Percentiles rank a stretch among this genome's conserved stretches.
Evolutionary conservation across 1,140 invertebrate genomes (phyloP).

Genomic region (Copidosoma floridanum): DNA sequence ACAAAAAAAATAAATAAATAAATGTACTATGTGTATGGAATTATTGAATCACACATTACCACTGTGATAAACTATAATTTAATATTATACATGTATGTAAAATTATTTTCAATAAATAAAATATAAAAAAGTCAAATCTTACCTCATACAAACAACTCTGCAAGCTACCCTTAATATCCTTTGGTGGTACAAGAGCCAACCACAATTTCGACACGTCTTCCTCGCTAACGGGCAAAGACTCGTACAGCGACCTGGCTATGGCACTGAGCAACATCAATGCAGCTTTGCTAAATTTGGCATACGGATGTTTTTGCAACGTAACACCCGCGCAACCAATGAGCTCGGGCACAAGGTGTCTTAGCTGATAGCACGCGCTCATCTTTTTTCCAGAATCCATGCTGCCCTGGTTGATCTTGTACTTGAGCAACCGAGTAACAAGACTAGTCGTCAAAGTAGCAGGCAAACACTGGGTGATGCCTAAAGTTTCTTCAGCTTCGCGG

Average conservation of each 20-base stretch:
- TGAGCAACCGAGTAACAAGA: constrained; percentile 46
- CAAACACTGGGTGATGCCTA: constrained; percentile 29
- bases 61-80: too few species aligned
- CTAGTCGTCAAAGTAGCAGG: constrained; percentile 48
- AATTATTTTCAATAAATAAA: too few species aligned
- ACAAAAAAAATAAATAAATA: too few species aligned
- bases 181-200: constrained; percentile 48
- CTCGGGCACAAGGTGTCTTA: constrained; percentile 47
- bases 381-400: constrained; percentile 14
- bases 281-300: constrained; percentile 45
- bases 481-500: constrained; percentile 13
- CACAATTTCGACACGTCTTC: constrained; percentile 48
- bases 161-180: constrained; percentile 48
- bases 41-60: too few species aligned
- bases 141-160: constrained; percentile 48
- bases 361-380: constrained; percentile 38
- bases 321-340: constrained; percentile 43
- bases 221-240: constrained; percentile 40
- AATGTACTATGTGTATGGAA: too few species aligned
- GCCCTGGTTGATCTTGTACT: constrained; percentile 39
- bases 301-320: constrained; percentile 48
- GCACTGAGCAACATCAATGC: constrained; percentile 44
- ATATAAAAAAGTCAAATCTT: constrained; percentile 7
- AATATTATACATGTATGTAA: too few species aligned
- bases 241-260: constrained; percentile 37